Evolutionary conservation across 2,113 vertebrate genomes (phyloP), one percentile per base, ranked within the genome.

Genomic region (Oryzias celebensis): DNA sequence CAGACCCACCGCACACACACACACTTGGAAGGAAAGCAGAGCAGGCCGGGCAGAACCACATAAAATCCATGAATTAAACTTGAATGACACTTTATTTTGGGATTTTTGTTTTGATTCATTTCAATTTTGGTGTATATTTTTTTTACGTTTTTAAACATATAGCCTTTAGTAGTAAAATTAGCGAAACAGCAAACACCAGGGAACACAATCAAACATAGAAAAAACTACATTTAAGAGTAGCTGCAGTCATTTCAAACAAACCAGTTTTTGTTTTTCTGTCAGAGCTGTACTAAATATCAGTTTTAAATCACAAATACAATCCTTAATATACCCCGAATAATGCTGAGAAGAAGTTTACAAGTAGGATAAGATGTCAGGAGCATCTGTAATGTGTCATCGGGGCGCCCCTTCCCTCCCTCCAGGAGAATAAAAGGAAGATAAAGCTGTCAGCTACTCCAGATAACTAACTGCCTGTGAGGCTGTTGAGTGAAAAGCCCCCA

Each of bases 1-100:
- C 82, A 83, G 85, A 87, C 85, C 81, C 54, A 87, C 88, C 82
- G 71, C 84, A 83, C 62, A 62, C 43, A 63, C 59, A 57, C 57
- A 48, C 60, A 57, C 81, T 52, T 6, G 56, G 66, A 65, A 43
- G 53, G 58, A 61, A 65, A 62, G 51, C 31, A 45, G 45, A 64
- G 42, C 75, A 63, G 28, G 58, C 65, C 42, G 54, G 59, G 53
- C 58, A 7, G 5, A 55, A 57, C 15, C 54, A 65, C 65, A 78
- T 81, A 58, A 52, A 69, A 23, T 69, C 60, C 68, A 8, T 7
- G 52, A 65, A 62, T 48, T 73, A 45, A n/a, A 16, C 62, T 69
- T 71, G 44, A 83, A 75, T 75, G 58, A 71, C 75, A 78, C 58
- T 56, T 71, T 71, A 65, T 76, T 26, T 59, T 58, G 0, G 13